A percentile compares a stretch with the other conserved stretches of the same genome.
Evolutionary conservation across 2,113 vertebrate genomes (phyloP).

Genomic region (Ia io): DNA sequence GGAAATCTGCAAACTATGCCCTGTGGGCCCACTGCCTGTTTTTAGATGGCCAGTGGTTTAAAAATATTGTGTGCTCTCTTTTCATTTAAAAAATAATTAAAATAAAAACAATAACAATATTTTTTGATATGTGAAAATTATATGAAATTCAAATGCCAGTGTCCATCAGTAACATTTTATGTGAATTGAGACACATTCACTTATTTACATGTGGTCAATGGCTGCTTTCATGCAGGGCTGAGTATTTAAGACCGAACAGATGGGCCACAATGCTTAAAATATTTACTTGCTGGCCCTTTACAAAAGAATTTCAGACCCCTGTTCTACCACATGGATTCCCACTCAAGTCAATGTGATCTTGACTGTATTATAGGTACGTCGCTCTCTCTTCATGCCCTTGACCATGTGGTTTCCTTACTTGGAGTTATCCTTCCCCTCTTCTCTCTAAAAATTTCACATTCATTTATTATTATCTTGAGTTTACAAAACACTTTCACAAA

Average conservation of each 20-base stretch:
- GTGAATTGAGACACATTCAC: not conserved
- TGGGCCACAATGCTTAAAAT: not conserved
- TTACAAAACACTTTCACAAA: not conserved
- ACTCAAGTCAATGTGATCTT: not conserved
- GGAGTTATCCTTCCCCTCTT: not conserved
- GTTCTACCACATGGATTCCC: not conserved
- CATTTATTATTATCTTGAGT: not conserved
- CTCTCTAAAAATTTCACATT: not conserved
- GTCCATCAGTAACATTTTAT: slow-evolving; percentile 33
- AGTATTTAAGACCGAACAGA: slow-evolving; percentile 14
- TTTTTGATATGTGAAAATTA: slow-evolving; percentile 24
- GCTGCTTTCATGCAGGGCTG: not conserved
- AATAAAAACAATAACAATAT: slow-evolving; percentile 25
- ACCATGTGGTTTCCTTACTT: not conserved
- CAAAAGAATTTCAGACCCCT: not conserved
- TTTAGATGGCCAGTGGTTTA: not conserved
- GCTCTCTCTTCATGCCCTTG: not conserved
- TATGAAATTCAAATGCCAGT: slow-evolving; percentile 1
- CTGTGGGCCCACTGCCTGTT: not conserved
- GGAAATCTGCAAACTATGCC: not conserved
- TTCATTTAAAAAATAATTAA: slow-evolving; percentile 5
- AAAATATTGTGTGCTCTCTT: not conserved
- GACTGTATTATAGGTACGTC: not conserved
- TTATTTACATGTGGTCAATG: not conserved
- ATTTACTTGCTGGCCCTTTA: not conserved